phyloP scores from a whole-genome alignment of 2,797 vertebrate species.

The Propithecus deckenii region DNA sequence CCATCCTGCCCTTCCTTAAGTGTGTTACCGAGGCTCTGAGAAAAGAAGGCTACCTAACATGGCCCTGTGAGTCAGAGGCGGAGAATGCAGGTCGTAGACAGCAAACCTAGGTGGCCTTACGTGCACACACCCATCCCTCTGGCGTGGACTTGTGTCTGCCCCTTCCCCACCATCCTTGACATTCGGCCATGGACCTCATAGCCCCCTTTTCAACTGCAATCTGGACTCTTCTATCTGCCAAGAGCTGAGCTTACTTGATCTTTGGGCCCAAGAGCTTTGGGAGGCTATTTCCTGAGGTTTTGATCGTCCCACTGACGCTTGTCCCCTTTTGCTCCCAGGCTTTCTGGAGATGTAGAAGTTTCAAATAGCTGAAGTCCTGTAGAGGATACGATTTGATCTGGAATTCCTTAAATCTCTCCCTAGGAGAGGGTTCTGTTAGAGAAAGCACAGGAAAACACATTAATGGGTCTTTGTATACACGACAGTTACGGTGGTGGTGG shows the following conservation, averaged over 20 bases:
- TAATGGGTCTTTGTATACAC: not conserved
- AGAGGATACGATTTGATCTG: constrained; percentile 74
- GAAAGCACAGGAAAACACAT: constrained; percentile 43
- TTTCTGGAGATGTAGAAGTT: constrained; percentile 67
- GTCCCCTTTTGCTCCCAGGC: not conserved
- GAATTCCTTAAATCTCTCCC: constrained; percentile 77
- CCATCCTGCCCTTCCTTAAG: not conserved
- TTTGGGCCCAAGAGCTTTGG: constrained; percentile 64
- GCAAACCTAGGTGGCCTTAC: not conserved
- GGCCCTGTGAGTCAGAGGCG: not conserved
- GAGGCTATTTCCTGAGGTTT: not conserved
- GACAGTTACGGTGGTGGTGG: not conserved
- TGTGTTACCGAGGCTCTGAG: not conserved
- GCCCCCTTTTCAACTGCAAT: not conserved
- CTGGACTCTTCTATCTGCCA: not conserved
- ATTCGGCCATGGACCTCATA: not conserved
- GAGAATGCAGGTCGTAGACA: not conserved
- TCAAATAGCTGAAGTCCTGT: constrained; percentile 72
- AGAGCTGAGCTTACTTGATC: constrained; percentile 66
- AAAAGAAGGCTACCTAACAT: not conserved
- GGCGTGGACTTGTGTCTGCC: not conserved
- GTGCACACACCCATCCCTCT: not conserved
- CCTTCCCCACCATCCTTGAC: not conserved
- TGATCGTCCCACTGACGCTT: not conserved
- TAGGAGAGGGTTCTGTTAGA: constrained; percentile 58